Conservation (phyloP, 1,140 invertebrate genomes). For the Asobara japonica region DNA sequence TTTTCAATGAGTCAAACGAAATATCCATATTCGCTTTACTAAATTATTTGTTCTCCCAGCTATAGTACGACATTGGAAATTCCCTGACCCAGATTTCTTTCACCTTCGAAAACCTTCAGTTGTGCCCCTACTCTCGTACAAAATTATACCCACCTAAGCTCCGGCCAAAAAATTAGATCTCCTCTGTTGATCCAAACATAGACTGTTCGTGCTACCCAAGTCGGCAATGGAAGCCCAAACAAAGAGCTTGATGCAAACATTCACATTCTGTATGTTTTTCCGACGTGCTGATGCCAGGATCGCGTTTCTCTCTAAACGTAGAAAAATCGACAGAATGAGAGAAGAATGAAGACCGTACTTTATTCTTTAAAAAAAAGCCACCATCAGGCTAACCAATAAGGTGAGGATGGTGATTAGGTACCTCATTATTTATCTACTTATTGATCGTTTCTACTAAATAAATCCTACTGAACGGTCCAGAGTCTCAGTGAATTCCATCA, state of each 20-base stretch:
- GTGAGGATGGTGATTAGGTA: background rate
- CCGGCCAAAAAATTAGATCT: constrained; percentile 4
- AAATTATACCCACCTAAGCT: too few relatives aligned
- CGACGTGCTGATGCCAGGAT: constrained; percentile 30
- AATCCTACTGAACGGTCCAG: too few relatives aligned
- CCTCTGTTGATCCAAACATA: constrained; percentile 12
- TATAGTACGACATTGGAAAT: too few relatives aligned
- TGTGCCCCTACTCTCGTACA: too few relatives aligned
- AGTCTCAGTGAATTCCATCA: too few relatives aligned
- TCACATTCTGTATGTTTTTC: background rate
- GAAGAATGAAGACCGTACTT: background rate
- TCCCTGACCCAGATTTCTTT: too few relatives aligned
- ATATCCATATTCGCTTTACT: too few relatives aligned
- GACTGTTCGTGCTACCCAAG: constrained; percentile 11
- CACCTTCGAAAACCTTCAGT: too few relatives aligned
- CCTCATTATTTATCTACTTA: background rate
- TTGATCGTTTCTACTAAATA: too few relatives aligned
- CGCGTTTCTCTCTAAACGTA: constrained; percentile 27
- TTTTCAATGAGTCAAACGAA: too few relatives aligned
- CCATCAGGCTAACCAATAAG: background rate
- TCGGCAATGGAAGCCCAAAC: constrained; percentile 19
- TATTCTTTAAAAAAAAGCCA: background rate
- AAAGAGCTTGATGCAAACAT: constrained; percentile 25
- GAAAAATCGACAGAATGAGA: background rate
- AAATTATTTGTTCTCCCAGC: too few relatives aligned